Base-by-base conservation (phyloP, 2,888 invertebrate species). In the Clivina fossor region DNA sequence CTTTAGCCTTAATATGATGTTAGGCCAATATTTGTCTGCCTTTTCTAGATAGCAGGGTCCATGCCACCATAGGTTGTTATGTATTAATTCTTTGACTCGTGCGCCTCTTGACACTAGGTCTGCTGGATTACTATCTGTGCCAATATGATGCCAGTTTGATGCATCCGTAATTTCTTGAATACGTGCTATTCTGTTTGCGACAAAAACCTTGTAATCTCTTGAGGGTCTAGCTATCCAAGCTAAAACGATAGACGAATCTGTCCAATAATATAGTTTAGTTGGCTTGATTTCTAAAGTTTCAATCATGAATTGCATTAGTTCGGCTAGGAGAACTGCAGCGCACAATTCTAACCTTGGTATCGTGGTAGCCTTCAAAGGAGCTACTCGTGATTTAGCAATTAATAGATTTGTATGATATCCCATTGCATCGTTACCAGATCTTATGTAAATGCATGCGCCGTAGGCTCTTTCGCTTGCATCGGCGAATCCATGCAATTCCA, bases 401-500 rank as follows among this genome's bases (percentile, higher is more conserved):
- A 60, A n/a, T 26, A 58, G 37, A 32, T 47, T 44, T 4, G 37
- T 7, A 3, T 9, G 9, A 9, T 11, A 16, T 19, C 49, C 24
- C 15, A 40, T 56, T 18, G 22, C 7, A 16, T 35, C 35, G 26
- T 55, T 47, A 41, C 30, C 18, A 5, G 50, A 43, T 16, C 49
- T 44, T 33, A 62, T 26, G 33, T 61, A 60, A 19, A 62, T 32
- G 30, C 56, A 56, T 9, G 49, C 32, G 2, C 44, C 60, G 44
- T 59, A 61, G 11, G 57, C 58, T 7, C 18, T 18, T 30, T 59
- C 48, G 8, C 57, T 60, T 2, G 60, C 57, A 41, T 61, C 59
- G 13, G 48, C 55, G 44, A 62, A 60, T n/a, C 61, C 60, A 44
- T 60, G 59, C 13, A 62, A 20, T 26, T 48, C 46, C 5, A 60